Percentiles rank a stretch among this genome's conserved stretches.
phyloP scores from a whole-genome alignment of 2,113 vertebrate genomes.

The Gallinago jamesoni region DNA sequence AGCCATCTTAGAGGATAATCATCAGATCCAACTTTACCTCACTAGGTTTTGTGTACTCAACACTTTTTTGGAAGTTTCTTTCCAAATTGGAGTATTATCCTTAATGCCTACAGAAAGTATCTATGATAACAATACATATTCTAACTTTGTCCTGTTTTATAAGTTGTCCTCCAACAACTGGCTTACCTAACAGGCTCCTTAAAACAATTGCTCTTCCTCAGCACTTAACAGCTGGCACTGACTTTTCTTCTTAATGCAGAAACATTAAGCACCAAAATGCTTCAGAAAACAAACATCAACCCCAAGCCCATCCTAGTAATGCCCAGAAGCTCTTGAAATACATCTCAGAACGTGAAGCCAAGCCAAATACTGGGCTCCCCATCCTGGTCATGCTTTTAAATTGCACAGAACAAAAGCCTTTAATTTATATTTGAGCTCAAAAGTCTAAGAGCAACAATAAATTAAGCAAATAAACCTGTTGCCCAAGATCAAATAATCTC shows the following conservation, averaged over 20 bases:
- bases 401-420: conserved; percentile 45
- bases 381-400: conserved; percentile 3
- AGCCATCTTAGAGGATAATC: neutral
- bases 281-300: conserved; percentile 21
- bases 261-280: conserved; percentile 13
- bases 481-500: conserved; percentile 49
- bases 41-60: neutral
- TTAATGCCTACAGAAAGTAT: neutral
- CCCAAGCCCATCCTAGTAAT: neutral
- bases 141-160: neutral
- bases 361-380: conserved; percentile 20
- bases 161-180: neutral
- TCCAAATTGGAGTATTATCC: neutral
- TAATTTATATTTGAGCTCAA: conserved; percentile 61
- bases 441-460: conserved; percentile 63
- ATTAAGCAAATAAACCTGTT: conserved; percentile 62
- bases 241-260: neutral
- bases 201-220: neutral
- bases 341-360: conserved; percentile 19
- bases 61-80: neutral
- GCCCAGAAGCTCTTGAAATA: conserved; percentile 48
- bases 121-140: neutral
- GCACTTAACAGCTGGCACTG: neutral
- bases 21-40: neutral
- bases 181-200: neutral